These are phyloP conservation scores for Procapra przewalskii DNA, from an alignment of 2,113 vertebrate species.

Conservation along the genomic window DNA sequence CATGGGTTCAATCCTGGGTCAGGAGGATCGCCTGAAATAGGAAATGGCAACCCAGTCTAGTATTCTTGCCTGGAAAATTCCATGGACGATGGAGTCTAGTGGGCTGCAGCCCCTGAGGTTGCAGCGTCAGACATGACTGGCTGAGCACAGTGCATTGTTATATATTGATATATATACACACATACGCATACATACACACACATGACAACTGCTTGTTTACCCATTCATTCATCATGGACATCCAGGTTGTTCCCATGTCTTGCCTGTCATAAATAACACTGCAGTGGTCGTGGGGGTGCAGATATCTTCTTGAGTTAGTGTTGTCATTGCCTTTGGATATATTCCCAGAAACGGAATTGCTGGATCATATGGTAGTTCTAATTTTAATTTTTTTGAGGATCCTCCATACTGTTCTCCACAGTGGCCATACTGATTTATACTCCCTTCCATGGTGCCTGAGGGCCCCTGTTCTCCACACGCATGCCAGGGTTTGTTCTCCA, in stretches of 20 bases:
- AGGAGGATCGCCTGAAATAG: background rate
- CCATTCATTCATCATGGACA: background rate
- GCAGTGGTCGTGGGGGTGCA: background rate
- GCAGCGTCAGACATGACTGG: background rate
- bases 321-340: background rate
- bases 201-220: background rate
- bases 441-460: background rate
- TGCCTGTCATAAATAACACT: background rate
- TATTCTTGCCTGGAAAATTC: background rate
- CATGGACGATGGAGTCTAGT: background rate
- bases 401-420: background rate
- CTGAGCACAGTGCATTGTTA: background rate
- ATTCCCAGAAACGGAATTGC: background rate
- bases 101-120: background rate
- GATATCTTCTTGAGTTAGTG: background rate
- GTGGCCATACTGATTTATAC: background rate
- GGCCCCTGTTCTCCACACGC: background rate
- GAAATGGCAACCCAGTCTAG: background rate
- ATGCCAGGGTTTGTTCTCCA: too few relatives aligned
- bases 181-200: accelerated
- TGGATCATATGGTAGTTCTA: background rate
- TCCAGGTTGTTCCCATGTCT: background rate
- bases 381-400: background rate
- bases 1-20: background rate
- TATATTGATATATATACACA: too few relatives aligned